Conservation (phyloP, 2,113 vertebrate species). For the Gasterosteus nipponicus region DNA sequence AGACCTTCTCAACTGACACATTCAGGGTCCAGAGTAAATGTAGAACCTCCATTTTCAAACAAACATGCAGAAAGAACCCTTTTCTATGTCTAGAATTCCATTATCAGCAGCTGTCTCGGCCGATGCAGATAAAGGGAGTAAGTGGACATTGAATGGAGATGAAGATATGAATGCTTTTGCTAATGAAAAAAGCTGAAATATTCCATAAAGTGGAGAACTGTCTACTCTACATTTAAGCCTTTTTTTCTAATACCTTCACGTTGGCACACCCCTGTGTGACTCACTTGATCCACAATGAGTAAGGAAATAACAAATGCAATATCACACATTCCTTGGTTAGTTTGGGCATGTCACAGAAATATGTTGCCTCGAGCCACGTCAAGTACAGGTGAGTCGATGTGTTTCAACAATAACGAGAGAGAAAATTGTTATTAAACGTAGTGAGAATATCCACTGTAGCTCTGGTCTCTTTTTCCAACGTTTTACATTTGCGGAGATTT, state of each 20-base stretch:
- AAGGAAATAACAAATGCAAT: constrained; percentile 57
- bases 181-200: constrained; percentile 30
- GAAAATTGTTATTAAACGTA: constrained; percentile 31
- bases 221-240: constrained; percentile 4
- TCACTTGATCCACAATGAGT: constrained; percentile 37
- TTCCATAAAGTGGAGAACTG: not conserved
- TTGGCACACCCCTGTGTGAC: constrained; percentile 49
- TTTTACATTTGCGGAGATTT: not conserved
- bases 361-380: constrained; percentile 54
- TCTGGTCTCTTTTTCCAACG: not conserved
- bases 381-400: constrained; percentile 29
- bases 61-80: not conserved
- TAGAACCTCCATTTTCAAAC: not conserved
- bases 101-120: not conserved
- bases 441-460: not conserved
- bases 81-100: not conserved
- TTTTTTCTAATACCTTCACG: constrained; percentile 9
- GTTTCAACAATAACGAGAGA: constrained; percentile 16
- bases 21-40: not conserved
- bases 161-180: not conserved
- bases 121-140: not conserved
- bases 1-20: not conserved
- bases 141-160: not conserved
- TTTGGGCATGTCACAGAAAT: constrained; percentile 72
- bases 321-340: constrained; percentile 71